Base-by-base conservation (phyloP, 2,797 vertebrate genomes). In the Emys orbicularis region DNA sequence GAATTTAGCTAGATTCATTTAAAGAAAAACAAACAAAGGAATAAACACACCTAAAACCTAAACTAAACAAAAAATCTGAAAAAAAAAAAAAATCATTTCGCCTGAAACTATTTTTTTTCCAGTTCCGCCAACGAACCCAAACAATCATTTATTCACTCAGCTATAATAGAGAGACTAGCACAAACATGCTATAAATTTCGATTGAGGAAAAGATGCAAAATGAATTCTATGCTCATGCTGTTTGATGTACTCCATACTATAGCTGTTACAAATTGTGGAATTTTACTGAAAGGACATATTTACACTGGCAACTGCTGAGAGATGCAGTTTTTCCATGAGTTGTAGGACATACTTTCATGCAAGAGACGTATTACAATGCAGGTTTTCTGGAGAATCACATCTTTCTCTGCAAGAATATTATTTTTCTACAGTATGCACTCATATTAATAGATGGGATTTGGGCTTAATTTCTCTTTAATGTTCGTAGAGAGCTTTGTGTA, bases 221-320 rank as follows among this genome's bases (percentile, higher is more conserved):
- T 72, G n/a, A 2, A 27, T 52, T 65, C 37, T 54, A 86, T 65
- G 29, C 5, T 56, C 85, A 74, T 76, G 8, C 2, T n/a, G 11
- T 37, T 34, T 61, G 57, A 92, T 29, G 6, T 49, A 79, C 37
- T 34, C 37, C 54, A 72, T 54, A 65, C 80, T 29, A 25, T 5
- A 3, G 79, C 27, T 49, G 37, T 2, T 52, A 72, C 19, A 54
- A 10, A 87, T 21, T 5, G 8, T 5, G 61, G 54, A 50, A 5
- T 49, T 90, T 72, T 82, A 87, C 25, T 61, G 53, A 91, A 94
- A 88, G 77, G 50, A 27, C n/a, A 77, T 27, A 91, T 84, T 92
- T 93, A 92, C 8, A 81, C 4, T 27, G 88, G 59, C 13, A 83
- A 49, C 83, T 95, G 83, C 83, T 96, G 52, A 96, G 81, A 86